Evolutionary conservation across 2,113 vertebrate species (phyloP).

Genomic region (Columba livia): DNA sequence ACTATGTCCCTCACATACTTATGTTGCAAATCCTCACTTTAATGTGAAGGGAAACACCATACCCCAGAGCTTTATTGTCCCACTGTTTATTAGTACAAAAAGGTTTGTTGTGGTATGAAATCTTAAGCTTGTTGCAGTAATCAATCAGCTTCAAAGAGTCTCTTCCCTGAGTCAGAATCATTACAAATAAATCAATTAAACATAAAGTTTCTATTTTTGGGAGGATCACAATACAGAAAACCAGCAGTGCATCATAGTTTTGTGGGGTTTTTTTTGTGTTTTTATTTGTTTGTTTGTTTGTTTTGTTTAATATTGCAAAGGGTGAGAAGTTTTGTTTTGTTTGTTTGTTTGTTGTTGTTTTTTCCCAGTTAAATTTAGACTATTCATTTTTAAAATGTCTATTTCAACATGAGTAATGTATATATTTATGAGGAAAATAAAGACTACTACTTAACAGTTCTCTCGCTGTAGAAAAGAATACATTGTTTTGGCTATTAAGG

Average conservation of each 20-base stretch:
- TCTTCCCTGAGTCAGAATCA: constrained; percentile 80
- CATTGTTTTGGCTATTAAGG: background rate
- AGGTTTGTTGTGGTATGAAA: constrained; percentile 92
- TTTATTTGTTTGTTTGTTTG: too few relatives aligned
- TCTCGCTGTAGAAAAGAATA: constrained; percentile 2
- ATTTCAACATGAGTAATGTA: constrained; percentile 10
- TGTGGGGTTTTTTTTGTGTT: too few relatives aligned
- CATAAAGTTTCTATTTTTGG: constrained; percentile 84
- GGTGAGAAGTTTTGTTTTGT: background rate
- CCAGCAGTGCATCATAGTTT: constrained; percentile 65
- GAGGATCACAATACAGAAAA: constrained; percentile 63
- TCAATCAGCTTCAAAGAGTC: constrained; percentile 89
- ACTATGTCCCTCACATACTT: constrained; percentile 87
- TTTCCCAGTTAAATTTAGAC: constrained; percentile 29
- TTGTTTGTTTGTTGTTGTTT: background rate
- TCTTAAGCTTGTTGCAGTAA: constrained; percentile 85
- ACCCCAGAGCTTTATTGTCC: constrained; percentile 86
- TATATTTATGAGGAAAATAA: constrained; percentile 36
- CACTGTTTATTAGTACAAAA: constrained; percentile 89
- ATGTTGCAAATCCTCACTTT: constrained; percentile 91
- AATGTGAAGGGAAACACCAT: constrained; percentile 84
- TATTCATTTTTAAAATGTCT: constrained; percentile 24
- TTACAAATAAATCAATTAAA: constrained; percentile 92
- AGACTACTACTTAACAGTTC: background rate
- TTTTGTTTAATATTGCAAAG: background rate